Evolutionary conservation across 2,113 vertebrate genomes (phyloP).

Genomic region (Nothobranchius kuhntae): DNA sequence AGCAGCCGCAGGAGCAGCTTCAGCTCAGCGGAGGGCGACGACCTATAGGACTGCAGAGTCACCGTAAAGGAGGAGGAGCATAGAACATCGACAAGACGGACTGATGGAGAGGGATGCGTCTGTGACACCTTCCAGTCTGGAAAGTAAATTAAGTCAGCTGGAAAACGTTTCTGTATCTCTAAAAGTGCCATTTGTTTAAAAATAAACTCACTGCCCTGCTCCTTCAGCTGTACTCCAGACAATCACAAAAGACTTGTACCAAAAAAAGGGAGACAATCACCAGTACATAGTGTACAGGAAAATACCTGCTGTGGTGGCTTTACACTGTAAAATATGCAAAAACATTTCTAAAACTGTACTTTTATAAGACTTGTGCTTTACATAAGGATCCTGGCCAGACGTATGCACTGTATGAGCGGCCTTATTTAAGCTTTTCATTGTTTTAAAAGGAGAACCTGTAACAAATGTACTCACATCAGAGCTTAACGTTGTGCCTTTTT

Average conservation of each 20-base stretch:
- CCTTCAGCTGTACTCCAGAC: too few species aligned
- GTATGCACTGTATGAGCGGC: constrained; percentile 43
- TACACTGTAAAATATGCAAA: constrained; percentile 57
- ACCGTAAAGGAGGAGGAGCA: constrained; percentile 30
- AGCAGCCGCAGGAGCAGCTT: constrained; percentile 95
- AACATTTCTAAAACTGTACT: constrained; percentile 36
- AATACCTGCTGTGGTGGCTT: constrained; percentile 48
- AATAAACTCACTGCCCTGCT: background rate
- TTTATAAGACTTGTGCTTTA: constrained; percentile 7
- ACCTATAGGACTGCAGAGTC: constrained; percentile 74
- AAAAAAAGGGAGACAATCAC: constrained; percentile 71
- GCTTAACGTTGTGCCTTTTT: constrained; percentile 63
- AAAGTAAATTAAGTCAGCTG: constrained; percentile 31
- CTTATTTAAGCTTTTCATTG: constrained; percentile 45
- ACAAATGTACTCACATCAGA: constrained; percentile 56
- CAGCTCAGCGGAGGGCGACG: constrained; percentile 89
- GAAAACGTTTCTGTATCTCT: constrained; percentile 21
- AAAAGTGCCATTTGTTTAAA: constrained; percentile 34
- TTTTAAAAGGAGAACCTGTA: constrained; percentile 14
- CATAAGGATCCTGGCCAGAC: constrained; percentile 21
- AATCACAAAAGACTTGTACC: constrained; percentile 31
- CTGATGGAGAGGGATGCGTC: background rate
- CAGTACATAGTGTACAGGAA: constrained; percentile 48
- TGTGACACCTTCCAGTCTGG: constrained; percentile 9
- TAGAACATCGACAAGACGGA: constrained; percentile 29